These are phyloP conservation scores for Callosobruchus maculatus DNA, from an alignment of 2,888 invertebrate genomes.

Conservation along the genomic window DNA sequence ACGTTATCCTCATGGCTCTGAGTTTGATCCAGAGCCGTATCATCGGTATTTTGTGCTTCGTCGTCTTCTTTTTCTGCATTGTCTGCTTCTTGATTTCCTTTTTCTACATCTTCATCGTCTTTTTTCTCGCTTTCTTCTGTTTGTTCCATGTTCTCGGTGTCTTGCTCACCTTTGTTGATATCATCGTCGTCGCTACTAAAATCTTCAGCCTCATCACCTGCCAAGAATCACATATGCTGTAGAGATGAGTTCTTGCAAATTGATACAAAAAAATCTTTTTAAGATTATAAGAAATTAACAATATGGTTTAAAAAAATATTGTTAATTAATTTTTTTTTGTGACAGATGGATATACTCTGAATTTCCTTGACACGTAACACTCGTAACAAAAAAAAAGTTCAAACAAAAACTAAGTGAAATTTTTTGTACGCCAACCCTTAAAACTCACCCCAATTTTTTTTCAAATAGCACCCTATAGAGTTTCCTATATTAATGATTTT, in stretches of 20 bases:
- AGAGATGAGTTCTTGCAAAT: constrained; percentile 18
- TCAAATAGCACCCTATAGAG: too few species aligned
- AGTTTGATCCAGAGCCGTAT: constrained; percentile 39
- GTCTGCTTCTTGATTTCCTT: constrained; percentile 24
- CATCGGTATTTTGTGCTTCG: constrained; percentile 34
- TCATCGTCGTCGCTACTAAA: constrained; percentile 42
- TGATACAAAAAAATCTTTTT: too few species aligned
- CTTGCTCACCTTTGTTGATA: constrained; percentile 43
- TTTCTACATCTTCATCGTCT: constrained; percentile 29
- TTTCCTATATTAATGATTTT: too few species aligned
- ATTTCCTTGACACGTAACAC: too few species aligned
- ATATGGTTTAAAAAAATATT: too few species aligned
- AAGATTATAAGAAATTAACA: too few species aligned
- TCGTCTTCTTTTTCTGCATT: constrained; percentile 23
- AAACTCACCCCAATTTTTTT: too few species aligned
- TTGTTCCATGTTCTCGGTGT: constrained; percentile 41
- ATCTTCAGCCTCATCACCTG: constrained; percentile 39
- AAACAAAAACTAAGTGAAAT: too few species aligned
- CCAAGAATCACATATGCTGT: not conserved
- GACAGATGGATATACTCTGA: too few species aligned
- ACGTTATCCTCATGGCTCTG: constrained; percentile 44
- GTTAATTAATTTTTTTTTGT: too few species aligned
- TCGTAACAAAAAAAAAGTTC: too few species aligned
- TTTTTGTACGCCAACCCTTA: too few species aligned
- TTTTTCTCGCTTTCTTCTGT: constrained; percentile 41